These are phyloP conservation scores for Anguilla anguilla DNA, from an alignment of 2,797 vertebrate species.

Conservation along the genomic window DNA sequence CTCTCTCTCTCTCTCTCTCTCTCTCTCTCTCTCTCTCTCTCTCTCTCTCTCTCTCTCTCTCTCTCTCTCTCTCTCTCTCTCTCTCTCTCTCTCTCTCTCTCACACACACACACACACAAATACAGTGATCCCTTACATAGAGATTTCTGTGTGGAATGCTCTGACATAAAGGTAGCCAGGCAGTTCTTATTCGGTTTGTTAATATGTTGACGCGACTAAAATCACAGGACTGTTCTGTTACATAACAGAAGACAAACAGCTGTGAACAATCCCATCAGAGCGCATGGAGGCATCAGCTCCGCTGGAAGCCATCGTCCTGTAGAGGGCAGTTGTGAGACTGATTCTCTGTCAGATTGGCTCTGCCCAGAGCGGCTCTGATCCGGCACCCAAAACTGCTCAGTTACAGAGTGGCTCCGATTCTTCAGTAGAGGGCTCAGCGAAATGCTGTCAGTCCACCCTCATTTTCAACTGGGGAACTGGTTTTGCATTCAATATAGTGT, in stretches of 20 bases:
- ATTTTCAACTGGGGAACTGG: too few species aligned
- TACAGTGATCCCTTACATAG: background rate
- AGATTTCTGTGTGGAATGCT: background rate
- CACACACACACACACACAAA: constrained; percentile 18
- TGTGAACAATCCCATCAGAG: constrained; percentile 29
- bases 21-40: background rate
- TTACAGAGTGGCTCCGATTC: background rate
- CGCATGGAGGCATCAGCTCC: background rate
- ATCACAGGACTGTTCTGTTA: constrained; percentile 24
- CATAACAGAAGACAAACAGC: constrained; percentile 6
- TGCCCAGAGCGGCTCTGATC: background rate
- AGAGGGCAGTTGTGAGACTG: constrained; percentile 1
- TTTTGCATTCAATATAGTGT: background rate
- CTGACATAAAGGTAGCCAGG: constrained; percentile 31
- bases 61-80: too few species aligned
- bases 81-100: background rate
- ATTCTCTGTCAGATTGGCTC: background rate
- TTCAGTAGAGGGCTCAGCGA: background rate
- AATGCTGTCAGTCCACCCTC: too few species aligned
- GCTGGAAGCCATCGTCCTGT: background rate
- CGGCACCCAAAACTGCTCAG: background rate
- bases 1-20: background rate
- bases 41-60: background rate
- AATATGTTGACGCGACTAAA: constrained; percentile 7
- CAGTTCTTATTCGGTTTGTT: constrained; percentile 35